Evolutionary conservation across 1,140 invertebrate species (phyloP).

Genomic region (Rhagoletis zephyria): DNA sequence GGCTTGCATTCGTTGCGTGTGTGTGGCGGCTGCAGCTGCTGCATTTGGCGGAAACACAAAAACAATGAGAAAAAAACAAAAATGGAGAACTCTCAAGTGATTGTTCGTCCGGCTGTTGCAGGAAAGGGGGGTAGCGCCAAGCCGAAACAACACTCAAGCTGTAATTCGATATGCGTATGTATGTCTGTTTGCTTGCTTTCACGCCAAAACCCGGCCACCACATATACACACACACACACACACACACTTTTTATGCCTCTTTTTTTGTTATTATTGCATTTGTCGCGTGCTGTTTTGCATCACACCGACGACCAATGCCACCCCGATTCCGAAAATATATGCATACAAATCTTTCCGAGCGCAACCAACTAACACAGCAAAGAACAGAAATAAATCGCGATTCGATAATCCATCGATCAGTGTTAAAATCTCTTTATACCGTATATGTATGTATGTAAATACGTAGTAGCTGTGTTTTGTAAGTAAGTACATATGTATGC

Average conservation of each 20-base stretch:
- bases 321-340: not conserved
- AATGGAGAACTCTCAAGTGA: not conserved
- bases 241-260: not conserved
- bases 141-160: not conserved
- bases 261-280: not conserved
- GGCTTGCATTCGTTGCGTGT: not conserved
- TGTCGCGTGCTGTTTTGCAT: not conserved
- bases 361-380: not conserved
- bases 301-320: not conserved
- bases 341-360: not conserved
- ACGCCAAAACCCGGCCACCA: not conserved
- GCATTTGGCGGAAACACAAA: not conserved
- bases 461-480: too few species aligned
- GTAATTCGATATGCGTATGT: not conserved
- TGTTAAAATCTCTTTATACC: not conserved
- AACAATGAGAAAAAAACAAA: not conserved
- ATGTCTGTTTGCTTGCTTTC: not conserved
- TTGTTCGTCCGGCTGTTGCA: not conserved
- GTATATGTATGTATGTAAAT: not conserved
- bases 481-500: not conserved
- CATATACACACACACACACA: not conserved
- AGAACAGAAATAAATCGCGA: not conserved
- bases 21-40: not conserved
- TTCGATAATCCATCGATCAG: not conserved
- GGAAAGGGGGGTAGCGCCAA: not conserved